Evolutionary conservation across 2,888 invertebrate genomes (phyloP), one percentile per base, ranked within the genome.

Genomic region (Rhagium mordax): DNA sequence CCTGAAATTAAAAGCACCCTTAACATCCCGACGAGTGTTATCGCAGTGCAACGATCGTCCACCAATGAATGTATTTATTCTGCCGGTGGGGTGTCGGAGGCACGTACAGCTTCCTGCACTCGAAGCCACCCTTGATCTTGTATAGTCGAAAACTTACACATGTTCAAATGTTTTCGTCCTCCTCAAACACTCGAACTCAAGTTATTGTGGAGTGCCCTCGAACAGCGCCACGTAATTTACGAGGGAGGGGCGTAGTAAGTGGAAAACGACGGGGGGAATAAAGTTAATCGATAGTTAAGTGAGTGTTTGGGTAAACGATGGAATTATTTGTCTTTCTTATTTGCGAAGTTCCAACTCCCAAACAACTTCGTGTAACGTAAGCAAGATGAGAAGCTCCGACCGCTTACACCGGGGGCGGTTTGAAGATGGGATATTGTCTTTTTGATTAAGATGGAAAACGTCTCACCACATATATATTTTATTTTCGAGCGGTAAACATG

Each of bases 121-220:
- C 24, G 15, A 15, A 6, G 49, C 67, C 74, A 73, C 78, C 78
- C 76, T 74, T 74, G 78, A 78, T 78, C 78, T 75, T 74, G 74
- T 74, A 47, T 61, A 71, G 73, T 74, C 73, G 70, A 71, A 71
- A 74, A 72, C 72, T 74, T 78, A 76, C 78, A 78, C 74, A 74
- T 76, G 76, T 76, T 74, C 66, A n/a, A 64, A 62, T 68, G 74
- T 72, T 74, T 73, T 59, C 66, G 61, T 65, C 49, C 51, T 53
- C 53, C 69, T 57, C 49, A 18, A 21, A 48, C 62, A 13, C 53
- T 53, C 65, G 41, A 24, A 29, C 51, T 65, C 65, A 33, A 65
- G 65, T 53, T 53, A 24, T 18, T 18, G 41, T 33, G 16, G 20
- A 53, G 65, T n/a, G 65, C 29, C 33, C 51, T 51, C 53, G 65